Evolutionary conservation across 2,113 vertebrate species (phyloP), one percentile per base, ranked within the genome.

Genomic region (Cyphomyrus discorhynchus): DNA sequence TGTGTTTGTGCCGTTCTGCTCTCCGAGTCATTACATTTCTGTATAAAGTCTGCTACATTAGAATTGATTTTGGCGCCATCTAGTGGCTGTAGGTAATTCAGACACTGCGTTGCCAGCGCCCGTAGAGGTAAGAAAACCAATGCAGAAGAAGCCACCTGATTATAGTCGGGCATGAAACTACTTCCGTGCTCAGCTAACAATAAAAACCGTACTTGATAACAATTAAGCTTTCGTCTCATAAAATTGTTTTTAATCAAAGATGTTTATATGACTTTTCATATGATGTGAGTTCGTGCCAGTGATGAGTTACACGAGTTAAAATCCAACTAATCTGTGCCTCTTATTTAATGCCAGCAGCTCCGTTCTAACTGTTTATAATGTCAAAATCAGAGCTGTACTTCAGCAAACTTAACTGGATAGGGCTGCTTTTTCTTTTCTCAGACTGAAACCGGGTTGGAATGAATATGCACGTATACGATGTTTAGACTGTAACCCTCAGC

Each of bases 131-230:
- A 88, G 19, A 46, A 88, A 62, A 62, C 82, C 86, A 88, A n/a
- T 62, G 39, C 50, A 9, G 53, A 10, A 50, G 35, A 58, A 13
- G 19, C 84, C 13, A 53, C 11, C 24, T 86, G n/a, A 52, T 31
- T 27, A 7, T 52, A 84, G 45, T 46, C 7, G 45, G 82, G 39
- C 42, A 42, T n/a, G 80, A 84, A 19, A 84, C 45, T 10, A 84
- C 80, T 84, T 84, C 70, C 70, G 42, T 84, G 24, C 80, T 84
- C 80, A 45, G 39, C 21, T 84, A 84, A 84, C 17, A 82, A 82
- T 77, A 84, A 47, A 83, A 3, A 84, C 45, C 13, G 80, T 84
- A 47, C 80, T 84, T 84, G 80, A 47, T 45, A 47, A 84, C 19
- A 84, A 5, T 46, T 84, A 47, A 47, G 21, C 45, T 47, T 84